Evolutionary conservation across 2,888 invertebrate genomes (phyloP).

Genomic region (Lasioglossum lativentre): DNA sequence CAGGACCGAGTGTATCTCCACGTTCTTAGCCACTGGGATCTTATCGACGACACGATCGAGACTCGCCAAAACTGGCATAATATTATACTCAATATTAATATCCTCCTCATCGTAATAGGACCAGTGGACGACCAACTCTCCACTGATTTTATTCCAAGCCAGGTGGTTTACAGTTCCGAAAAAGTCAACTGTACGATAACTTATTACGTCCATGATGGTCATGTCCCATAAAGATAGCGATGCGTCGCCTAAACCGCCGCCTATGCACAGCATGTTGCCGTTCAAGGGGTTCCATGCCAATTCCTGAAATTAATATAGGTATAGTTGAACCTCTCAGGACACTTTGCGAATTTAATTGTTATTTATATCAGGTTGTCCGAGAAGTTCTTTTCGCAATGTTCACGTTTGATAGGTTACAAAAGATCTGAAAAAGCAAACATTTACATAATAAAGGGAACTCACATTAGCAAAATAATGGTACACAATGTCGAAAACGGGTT

Average conservation of each 20-base stretch:
- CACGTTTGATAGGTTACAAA: no score
- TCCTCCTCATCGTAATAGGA: constrained; percentile 60
- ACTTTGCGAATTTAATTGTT: background rate
- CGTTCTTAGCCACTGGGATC: constrained; percentile 63
- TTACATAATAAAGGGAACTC: background rate
- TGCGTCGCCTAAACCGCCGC: constrained; percentile 72
- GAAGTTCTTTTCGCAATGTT: no score
- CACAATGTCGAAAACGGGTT: constrained; percentile 54
- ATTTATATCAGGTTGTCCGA: background rate
- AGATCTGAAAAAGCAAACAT: no score
- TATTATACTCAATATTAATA: constrained; percentile 48
- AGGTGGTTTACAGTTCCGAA: constrained; percentile 71
- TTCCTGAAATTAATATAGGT: constrained; percentile 65
- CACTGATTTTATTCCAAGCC: constrained; percentile 77
- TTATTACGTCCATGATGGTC: constrained; percentile 62
- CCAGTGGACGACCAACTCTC: constrained; percentile 81
- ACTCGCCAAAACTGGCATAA: constrained; percentile 73
- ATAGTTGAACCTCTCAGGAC: background rate
- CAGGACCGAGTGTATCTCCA: constrained; percentile 57
- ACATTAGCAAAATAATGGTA: constrained; percentile 70
- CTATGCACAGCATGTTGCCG: constrained; percentile 75
- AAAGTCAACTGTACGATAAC: constrained; percentile 67
- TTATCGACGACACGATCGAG: constrained; percentile 76
- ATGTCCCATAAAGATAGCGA: constrained; percentile 78
- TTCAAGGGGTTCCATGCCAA: constrained; percentile 80